Percentiles rank a stretch among this genome's conserved stretches.
Conservation (phyloP, 2,113 vertebrate species). For the Pterophyllum scalare region DNA sequence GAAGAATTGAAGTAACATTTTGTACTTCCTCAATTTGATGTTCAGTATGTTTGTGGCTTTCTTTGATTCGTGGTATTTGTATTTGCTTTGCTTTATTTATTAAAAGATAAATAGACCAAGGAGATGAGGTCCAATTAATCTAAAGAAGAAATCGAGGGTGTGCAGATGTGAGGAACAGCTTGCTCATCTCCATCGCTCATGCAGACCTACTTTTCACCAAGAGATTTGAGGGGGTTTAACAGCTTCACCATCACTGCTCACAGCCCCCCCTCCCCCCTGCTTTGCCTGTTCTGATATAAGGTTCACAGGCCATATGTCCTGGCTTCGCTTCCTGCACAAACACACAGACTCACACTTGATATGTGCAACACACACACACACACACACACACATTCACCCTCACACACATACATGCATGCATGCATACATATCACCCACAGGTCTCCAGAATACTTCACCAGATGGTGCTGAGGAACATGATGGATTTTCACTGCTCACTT, state of each 20-base stretch:
- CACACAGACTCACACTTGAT: conserved; percentile 33
- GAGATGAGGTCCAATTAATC: rapidly evolving
- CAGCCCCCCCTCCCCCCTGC: not conserved
- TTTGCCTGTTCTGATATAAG: conserved; percentile 25
- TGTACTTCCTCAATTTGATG: not conserved
- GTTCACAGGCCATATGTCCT: conserved; percentile 71
- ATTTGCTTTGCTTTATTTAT: not conserved
- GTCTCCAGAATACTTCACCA: conserved; percentile 61
- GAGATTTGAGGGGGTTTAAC: not conserved
- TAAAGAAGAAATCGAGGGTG: not conserved
- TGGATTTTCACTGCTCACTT: not conserved
- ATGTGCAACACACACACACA: conserved; percentile 19
- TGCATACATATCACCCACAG: conserved; percentile 51
- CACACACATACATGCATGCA: not conserved
- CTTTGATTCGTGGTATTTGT: not conserved
- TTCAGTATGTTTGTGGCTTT: not conserved
- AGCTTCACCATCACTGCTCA: conserved; percentile 13
- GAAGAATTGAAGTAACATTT: not conserved
- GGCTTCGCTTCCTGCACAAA: conserved; percentile 46
- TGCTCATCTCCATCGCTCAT: not conserved
- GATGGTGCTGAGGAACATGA: conserved; percentile 66
- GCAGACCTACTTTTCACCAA: not conserved
- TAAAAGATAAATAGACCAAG: not conserved
- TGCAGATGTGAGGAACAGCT: not conserved
- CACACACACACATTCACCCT: not conserved